Conservation (phyloP, 1,140 invertebrate species). For the Augochlora pura region DNA sequence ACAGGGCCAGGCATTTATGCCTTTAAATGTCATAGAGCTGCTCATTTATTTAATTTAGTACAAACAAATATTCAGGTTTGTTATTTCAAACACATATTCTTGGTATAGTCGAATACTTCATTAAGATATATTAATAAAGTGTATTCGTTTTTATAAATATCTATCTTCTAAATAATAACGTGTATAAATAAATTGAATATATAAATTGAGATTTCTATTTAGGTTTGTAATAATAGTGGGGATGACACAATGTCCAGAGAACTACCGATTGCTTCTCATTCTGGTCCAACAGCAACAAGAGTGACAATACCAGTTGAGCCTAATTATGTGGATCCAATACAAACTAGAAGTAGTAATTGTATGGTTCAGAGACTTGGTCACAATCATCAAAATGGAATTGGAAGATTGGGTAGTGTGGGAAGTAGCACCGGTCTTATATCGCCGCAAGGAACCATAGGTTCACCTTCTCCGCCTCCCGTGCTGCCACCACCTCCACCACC, state of each 20-base stretch:
- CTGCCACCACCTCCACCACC: conserved; percentile 74
- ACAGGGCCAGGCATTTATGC: conserved; percentile 97
- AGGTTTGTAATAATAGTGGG: conserved; percentile 77
- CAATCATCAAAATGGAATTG: conserved; percentile 78
- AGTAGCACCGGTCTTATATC: conserved; percentile 82
- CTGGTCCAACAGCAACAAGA: conserved; percentile 70
- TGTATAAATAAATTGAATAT: neutral
- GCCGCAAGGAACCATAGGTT: conserved; percentile 79
- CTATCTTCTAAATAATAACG: neutral
- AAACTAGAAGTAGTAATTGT: conserved; percentile 71
- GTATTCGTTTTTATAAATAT: neutral
- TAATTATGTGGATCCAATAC: conserved; percentile 80
- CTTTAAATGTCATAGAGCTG: conserved; percentile 94
- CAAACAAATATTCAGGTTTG: conserved; percentile 90
- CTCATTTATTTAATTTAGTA: conserved; percentile 93
- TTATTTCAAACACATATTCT: neutral
- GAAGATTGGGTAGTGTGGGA: conserved; percentile 75
- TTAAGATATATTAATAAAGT: neutral
- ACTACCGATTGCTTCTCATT: conserved; percentile 69
- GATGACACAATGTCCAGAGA: conserved; percentile 77
- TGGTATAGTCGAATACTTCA: neutral
- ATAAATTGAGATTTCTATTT: conserved; percentile 1
- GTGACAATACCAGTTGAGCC: conserved; percentile 75
- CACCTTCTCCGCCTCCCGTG: conserved; percentile 75
- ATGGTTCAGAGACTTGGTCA: conserved; percentile 70